Conservation (phyloP, 2,113 vertebrate species). For the Trochalopteron elliotii region DNA sequence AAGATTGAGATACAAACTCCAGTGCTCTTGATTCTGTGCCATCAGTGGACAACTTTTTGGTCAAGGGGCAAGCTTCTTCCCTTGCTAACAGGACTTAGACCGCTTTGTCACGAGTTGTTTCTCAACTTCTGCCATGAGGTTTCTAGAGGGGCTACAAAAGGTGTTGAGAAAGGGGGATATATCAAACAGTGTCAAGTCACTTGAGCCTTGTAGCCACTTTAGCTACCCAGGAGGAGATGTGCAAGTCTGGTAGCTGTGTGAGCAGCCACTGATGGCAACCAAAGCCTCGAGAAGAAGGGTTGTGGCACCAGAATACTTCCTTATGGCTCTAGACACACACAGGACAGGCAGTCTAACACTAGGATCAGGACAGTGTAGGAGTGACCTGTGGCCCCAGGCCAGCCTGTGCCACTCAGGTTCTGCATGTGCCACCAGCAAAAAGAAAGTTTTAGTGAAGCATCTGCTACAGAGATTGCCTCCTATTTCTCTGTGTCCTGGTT, state of each 20-base stretch:
- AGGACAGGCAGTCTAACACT: background rate
- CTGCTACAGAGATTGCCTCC: background rate
- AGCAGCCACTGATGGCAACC: background rate
- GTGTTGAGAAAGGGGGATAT: background rate
- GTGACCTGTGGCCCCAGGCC: fast-evolving
- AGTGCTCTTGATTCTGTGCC: background rate
- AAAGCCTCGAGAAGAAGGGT: background rate
- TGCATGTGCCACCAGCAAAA: fast-evolving
- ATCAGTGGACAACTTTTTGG: background rate
- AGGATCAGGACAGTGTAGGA: background rate
- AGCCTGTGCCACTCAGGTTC: background rate
- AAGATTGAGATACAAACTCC: background rate
- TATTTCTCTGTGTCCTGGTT: background rate
- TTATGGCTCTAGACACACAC: fast-evolving
- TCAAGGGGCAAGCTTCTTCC: background rate
- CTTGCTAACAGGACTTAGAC: background rate
- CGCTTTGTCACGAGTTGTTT: background rate
- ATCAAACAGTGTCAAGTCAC: background rate
- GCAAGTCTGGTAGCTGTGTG: background rate
- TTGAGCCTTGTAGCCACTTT: background rate
- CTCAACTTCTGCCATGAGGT: fast-evolving
- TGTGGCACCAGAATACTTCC: background rate
- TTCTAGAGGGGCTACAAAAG: background rate
- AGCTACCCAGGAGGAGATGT: background rate
- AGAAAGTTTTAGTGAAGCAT: background rate